A percentile compares a stretch with the other conserved stretches of the same genome.
Evolutionary conservation across 2,797 vertebrate species (phyloP).

Genomic region (Coreius guichenoti): DNA sequence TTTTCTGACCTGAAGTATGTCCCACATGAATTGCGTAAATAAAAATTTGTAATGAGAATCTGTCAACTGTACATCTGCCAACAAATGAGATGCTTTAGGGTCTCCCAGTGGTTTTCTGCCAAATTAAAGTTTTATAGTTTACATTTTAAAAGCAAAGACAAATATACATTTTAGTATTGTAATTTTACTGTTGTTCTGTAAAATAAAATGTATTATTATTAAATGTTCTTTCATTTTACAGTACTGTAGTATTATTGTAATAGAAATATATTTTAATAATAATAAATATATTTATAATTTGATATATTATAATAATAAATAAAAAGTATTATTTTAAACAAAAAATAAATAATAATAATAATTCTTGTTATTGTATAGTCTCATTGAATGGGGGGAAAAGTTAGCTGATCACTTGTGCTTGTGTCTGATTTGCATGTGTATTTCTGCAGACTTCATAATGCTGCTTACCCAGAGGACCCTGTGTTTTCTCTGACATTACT

Average conservation of each 20-base stretch:
- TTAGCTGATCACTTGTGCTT: neutral
- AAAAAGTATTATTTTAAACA: too few species aligned
- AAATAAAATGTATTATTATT: too few species aligned
- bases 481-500: constrained; percentile 81
- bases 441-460: constrained; percentile 75
- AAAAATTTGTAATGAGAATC: neutral
- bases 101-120: neutral
- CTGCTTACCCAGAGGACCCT: constrained; percentile 76
- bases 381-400: neutral
- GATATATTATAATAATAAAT: neutral
- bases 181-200: too few species aligned
- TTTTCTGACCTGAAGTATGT: neutral
- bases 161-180: neutral
- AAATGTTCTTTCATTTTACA: too few species aligned
- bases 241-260: neutral
- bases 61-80: neutral
- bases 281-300: neutral
- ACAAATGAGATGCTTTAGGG: neutral
- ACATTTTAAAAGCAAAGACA: neutral
- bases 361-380: neutral
- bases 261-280: neutral
- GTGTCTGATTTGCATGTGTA: constrained; percentile 3
- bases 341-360: too few species aligned
- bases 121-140: neutral
- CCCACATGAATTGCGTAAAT: neutral